Conservation (phyloP, 2,888 invertebrate genomes). For the Drosophila acutilabella region DNA sequence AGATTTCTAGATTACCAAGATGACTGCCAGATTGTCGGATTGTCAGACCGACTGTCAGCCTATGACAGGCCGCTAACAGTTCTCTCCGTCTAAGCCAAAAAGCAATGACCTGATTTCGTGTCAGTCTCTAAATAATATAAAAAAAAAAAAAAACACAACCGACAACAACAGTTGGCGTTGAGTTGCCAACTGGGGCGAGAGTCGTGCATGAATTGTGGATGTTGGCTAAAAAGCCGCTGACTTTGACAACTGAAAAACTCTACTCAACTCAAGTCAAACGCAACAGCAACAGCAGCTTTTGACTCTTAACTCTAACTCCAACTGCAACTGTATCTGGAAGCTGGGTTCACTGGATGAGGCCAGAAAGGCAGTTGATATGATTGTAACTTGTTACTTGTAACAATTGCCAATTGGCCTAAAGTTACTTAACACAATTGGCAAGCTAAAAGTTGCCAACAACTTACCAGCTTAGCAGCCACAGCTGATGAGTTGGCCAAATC, state of each 20-base stretch:
- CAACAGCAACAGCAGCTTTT: no score
- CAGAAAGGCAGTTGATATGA: constrained; percentile 11
- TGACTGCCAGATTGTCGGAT: constrained; percentile 11
- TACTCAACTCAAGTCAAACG: no score
- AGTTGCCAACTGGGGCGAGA: constrained; percentile 58
- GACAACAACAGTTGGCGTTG: constrained; percentile 63
- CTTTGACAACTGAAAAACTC: constrained; percentile 13
- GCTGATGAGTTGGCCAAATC: constrained; percentile 23
- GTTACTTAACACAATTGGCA: constrained; percentile 22
- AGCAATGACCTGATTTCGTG: constrained; percentile 71
- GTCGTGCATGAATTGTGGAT: constrained; percentile 30
- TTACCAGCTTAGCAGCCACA: background rate
- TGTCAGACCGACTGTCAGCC: constrained; percentile 11
- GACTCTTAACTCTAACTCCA: constrained; percentile 1
- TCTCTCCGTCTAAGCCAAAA: constrained; percentile 42
- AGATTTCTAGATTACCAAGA: constrained; percentile 18
- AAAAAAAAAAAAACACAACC: background rate
- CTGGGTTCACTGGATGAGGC: constrained; percentile 25
- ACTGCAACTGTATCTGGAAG: constrained; percentile 9
- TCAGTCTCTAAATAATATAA: background rate
- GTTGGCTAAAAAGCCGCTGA: constrained; percentile 17
- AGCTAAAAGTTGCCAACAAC: constrained; percentile 4
- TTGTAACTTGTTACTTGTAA: background rate
- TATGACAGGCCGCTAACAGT: constrained; percentile 33
- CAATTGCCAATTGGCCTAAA: constrained; percentile 20